A percentile compares a stretch with the other conserved stretches of the same genome.
Evolutionary conservation across 23 tunicate genomes (phyloP).

Genomic region (Styela plicata): DNA sequence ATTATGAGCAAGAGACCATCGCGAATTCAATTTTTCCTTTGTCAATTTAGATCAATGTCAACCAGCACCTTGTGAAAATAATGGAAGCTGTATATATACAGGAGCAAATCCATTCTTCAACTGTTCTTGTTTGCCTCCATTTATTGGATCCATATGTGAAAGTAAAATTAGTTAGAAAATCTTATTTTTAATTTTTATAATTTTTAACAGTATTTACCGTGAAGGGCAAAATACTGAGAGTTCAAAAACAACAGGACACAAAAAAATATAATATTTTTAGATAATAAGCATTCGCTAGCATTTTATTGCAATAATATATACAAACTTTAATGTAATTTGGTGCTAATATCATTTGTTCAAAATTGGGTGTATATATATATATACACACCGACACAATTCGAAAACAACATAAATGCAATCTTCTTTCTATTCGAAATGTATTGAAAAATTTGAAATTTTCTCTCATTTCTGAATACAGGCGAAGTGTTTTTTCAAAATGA

Average conservation of each 20-base stretch:
- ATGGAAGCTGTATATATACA: not conserved
- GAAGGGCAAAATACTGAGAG: not conserved
- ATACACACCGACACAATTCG: not conserved
- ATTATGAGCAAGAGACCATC: not conserved
- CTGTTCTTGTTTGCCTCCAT: not conserved
- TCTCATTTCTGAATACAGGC: too few relatives aligned
- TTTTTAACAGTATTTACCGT: not conserved
- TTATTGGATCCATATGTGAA: not conserved
- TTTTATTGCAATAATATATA: too few relatives aligned
- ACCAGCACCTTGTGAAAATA: not conserved
- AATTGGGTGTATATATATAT: too few relatives aligned
- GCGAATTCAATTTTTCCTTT: not conserved
- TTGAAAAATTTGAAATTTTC: not conserved
- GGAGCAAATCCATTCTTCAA: not conserved
- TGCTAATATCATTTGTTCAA: too few relatives aligned
- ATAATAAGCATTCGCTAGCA: not conserved
- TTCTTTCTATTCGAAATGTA: not conserved
- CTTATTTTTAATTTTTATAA: too few relatives aligned
- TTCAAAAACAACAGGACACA: not conserved
- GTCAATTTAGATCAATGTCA: not conserved
- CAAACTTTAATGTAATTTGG: not conserved
- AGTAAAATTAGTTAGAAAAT: not conserved
- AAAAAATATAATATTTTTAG: too few relatives aligned
- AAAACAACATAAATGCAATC: not conserved
- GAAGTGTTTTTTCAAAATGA: not conserved